Percentiles rank a stretch among this genome's conserved stretches.
Evolutionary conservation across 2,888 invertebrate species (phyloP).

Genomic region (Netelia fuscicornis): DNA sequence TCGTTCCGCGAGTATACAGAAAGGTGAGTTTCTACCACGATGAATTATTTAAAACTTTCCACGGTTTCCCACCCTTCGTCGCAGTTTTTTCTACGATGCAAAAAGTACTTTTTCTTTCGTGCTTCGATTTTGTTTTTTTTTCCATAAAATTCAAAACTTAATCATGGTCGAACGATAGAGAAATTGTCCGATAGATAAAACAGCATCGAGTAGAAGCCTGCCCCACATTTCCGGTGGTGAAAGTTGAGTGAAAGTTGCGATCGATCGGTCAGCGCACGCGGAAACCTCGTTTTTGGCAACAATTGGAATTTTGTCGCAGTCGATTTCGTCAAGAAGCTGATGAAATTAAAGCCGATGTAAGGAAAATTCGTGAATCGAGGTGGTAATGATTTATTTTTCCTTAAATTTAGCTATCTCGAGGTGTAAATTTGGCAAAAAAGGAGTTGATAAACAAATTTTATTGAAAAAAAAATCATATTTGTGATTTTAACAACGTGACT

Average conservation of each 20-base stretch:
- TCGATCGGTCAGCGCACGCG: constrained; percentile 3
- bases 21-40: constrained; percentile 41
- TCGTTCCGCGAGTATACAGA: constrained; percentile 11
- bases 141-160: background rate
- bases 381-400: too few relatives aligned
- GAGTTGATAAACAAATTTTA: too few relatives aligned
- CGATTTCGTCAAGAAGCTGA: background rate
- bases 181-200: too few relatives aligned
- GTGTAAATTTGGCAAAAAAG: too few relatives aligned
- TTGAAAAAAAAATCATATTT: background rate
- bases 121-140: background rate
- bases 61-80: too few relatives aligned
- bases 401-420: too few relatives aligned
- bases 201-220: background rate
- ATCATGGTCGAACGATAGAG: too few relatives aligned
- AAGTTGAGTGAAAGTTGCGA: constrained; percentile 42
- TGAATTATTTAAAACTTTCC: too few relatives aligned
- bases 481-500: background rate
- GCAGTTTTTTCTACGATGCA: background rate
- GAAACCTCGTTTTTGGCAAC: background rate
- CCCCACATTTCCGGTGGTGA: background rate
- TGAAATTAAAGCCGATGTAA: too few relatives aligned
- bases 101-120: background rate
- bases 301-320: background rate
- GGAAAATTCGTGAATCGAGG: too few relatives aligned